Conservation (phyloP, 2,113 vertebrate species). For the Crotalus horridus region DNA sequence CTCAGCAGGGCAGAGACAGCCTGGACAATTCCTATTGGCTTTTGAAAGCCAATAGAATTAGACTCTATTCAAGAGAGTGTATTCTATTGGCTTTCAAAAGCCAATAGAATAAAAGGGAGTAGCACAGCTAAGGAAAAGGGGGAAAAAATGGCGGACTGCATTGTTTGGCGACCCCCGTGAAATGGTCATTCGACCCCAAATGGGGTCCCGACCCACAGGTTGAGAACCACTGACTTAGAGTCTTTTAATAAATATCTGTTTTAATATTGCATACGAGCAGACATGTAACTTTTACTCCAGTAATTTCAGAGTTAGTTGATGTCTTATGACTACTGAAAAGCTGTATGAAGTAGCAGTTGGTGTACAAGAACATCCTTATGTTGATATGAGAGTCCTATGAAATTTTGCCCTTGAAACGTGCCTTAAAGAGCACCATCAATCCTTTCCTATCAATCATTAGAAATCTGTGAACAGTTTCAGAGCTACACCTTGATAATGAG, state of each 20-base stretch:
- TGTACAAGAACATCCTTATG: slow-evolving; percentile 62
- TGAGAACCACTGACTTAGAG: slow-evolving; percentile 23
- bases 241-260: slow-evolving; percentile 58
- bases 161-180: too few species aligned
- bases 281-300: slow-evolving; percentile 67
- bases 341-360: slow-evolving; percentile 40
- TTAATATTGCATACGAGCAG: slow-evolving; percentile 60
- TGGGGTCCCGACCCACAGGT: neutral
- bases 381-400: slow-evolving; percentile 62
- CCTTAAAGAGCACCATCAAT: slow-evolving; percentile 47
- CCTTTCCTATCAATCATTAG: slow-evolving; percentile 48
- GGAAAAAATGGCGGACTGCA: too few species aligned
- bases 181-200: too few species aligned
- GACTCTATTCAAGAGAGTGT: too few species aligned
- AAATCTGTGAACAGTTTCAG: slow-evolving; percentile 26
- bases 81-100: too few species aligned
- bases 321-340: slow-evolving; percentile 56
- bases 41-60: too few species aligned
- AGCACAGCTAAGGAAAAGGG: too few species aligned
- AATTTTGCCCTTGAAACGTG: slow-evolving; percentile 64
- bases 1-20: too few species aligned
- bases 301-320: slow-evolving; percentile 49
- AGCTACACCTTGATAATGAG: slow-evolving; percentile 22
- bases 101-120: too few species aligned
- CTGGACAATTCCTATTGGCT: too few species aligned